Evolutionary conservation across 2,888 invertebrate species (phyloP).

Genomic region (Nemoura dubitans): DNA sequence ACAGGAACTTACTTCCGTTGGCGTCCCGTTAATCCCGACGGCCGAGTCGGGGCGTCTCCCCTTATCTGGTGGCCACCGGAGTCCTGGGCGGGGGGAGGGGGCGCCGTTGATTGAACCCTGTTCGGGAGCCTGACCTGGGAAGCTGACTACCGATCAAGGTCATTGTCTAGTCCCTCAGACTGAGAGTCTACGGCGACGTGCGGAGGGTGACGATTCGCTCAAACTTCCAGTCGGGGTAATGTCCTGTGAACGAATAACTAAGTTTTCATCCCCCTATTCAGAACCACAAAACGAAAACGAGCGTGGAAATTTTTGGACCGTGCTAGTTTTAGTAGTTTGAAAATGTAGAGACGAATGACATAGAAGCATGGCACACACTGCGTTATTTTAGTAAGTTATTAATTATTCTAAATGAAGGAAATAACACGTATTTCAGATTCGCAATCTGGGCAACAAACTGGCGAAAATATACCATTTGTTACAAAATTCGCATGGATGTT

Average conservation of each 20-base stretch:
- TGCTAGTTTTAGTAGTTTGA: too few species aligned
- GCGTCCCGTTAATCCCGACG: not conserved
- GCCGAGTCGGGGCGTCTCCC: not conserved
- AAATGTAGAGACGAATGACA: too few species aligned
- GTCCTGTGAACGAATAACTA: too few species aligned
- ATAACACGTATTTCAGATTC: too few species aligned
- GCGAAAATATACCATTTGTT: not conserved
- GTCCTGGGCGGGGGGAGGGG: not conserved
- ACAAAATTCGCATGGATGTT: slow-evolving; percentile 3
- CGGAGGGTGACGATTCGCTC: not conserved
- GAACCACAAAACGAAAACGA: too few species aligned
- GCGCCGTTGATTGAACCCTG: not conserved
- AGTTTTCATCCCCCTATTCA: too few species aligned
- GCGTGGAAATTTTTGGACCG: too few species aligned
- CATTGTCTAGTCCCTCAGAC: not conserved
- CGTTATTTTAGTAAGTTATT: too few species aligned
- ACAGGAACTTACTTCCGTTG: not conserved
- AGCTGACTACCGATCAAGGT: not conserved
- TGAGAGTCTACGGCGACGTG: not conserved
- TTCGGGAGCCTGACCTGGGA: not conserved
- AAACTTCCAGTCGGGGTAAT: not conserved
- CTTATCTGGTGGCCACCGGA: not conserved
- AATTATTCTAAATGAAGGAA: too few species aligned
- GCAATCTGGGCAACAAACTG: not conserved
- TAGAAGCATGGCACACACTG: too few species aligned